Conservation (phyloP, 1,140 invertebrate species). For the Dryas iulia region DNA sequence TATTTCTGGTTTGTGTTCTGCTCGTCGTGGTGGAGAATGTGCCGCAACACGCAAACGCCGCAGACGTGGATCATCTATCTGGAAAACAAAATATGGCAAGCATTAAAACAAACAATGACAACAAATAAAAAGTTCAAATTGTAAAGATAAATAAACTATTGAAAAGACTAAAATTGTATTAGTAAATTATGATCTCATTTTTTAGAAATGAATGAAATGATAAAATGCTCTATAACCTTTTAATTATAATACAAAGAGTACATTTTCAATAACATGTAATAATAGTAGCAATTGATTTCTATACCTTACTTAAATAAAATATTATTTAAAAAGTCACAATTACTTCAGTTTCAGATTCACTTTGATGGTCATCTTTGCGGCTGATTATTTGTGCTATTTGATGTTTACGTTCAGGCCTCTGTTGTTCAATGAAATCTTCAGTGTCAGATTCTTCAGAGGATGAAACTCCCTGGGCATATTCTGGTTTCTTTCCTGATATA, state of each 20-base stretch:
- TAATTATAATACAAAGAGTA: too few relatives aligned
- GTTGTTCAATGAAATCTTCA: slow-evolving; percentile 90
- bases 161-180: too few relatives aligned
- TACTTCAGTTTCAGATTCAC: slow-evolving; percentile 74
- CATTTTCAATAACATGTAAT: too few relatives aligned
- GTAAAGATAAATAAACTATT: too few relatives aligned
- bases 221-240: too few relatives aligned
- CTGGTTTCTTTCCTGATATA: slow-evolving; percentile 95
- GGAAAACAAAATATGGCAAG: too few relatives aligned
- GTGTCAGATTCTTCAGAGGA: slow-evolving; percentile 92
- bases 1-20: slow-evolving; percentile 79
- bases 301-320: background rate
- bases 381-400: slow-evolving; percentile 64
- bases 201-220: too few relatives aligned
- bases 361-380: slow-evolving; percentile 77
- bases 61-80: slow-evolving; percentile 89
- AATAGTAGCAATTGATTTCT: too few relatives aligned
- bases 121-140: too few relatives aligned
- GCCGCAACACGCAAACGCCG: slow-evolving; percentile 81
- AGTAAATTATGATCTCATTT: too few relatives aligned
- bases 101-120: too few relatives aligned
- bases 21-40: slow-evolving; percentile 63
- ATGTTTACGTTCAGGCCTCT: slow-evolving; percentile 67
- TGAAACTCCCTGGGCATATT: slow-evolving; percentile 91
- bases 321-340: background rate